Evolutionary conservation across 2,113 vertebrate genomes (phyloP), one percentile per base, ranked within the genome.

Genomic region (Agapornis roseicollis): DNA sequence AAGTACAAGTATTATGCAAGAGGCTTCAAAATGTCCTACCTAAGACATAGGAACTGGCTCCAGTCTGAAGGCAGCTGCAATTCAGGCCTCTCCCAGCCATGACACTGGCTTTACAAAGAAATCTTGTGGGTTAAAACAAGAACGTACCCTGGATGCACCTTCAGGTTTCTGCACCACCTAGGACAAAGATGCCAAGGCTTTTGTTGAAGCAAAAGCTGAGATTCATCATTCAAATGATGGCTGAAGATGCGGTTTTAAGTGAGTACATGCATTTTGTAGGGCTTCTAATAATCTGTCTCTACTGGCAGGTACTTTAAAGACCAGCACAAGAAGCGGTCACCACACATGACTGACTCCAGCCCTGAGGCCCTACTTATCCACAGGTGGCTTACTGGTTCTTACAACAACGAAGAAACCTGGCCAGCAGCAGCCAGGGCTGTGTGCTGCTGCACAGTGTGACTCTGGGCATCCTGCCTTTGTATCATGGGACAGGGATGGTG

Each of bases 11-110:
- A 29, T 77, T 92, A 39, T 64, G 35, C 70, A 89, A 81, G 7
- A 95, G 44, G 78, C 39, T 94, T 85, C 89, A 63, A 91, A 85
- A 56, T 29, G 53, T 76, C 74, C 47, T 92, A 39, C 73, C 65
- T 76, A 47, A 79, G 42, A 93, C 28, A 7, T 17, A 39, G 28
- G 52, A 78, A 55, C 25, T 86, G 69, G 27, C 33, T 94, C 11
- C 72, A 63, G 15, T 23, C 28, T 78, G 89, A 78, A 81, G 39
- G n/a, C 0, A 0, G 39, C 47, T 85, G 56, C 24, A 60, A 31
- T 72, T 89, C 61, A 52, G 61, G 39, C 56, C 61, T 82, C 47
- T 93, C 84, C 33, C 52, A 76, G 29, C 39, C 56, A 17, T 9
- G 35, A 76, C 1, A 0, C 20, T 89, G 42, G 13, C 61, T 82